Evolutionary conservation across 2,113 vertebrate genomes (phyloP).

Genomic region (Cynopterus brachyotis): DNA sequence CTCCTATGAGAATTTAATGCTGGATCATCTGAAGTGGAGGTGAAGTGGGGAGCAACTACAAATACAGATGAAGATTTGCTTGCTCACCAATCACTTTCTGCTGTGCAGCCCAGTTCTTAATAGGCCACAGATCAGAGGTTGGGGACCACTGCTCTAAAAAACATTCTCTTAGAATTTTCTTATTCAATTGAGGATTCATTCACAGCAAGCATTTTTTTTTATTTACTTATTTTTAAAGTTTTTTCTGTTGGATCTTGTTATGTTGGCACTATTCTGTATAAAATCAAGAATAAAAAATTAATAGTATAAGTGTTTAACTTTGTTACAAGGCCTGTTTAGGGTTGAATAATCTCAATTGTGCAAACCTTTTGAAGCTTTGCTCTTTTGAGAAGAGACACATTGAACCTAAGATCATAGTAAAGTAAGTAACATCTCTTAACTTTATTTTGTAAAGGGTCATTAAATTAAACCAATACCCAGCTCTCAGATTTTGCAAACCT

Average conservation of each 20-base stretch:
- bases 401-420: background rate
- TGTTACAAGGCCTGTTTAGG: background rate
- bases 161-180: background rate
- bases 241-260: background rate
- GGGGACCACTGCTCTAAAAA: background rate
- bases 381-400: background rate
- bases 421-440: background rate
- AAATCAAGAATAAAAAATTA: constrained; percentile 25
- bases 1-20: too few relatives aligned
- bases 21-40: too few relatives aligned
- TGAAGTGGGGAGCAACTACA: too few relatives aligned
- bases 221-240: background rate
- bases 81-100: too few relatives aligned
- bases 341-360: background rate
- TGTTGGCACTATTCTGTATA: background rate
- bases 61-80: too few relatives aligned
- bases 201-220: background rate
- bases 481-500: background rate
- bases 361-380: background rate
- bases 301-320: background rate
- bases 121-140: too few relatives aligned
- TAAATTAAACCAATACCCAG: background rate
- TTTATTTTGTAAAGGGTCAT: background rate
- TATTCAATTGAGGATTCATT: background rate
- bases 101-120: too few relatives aligned